These are phyloP conservation scores for Daboia siamensis DNA, from an alignment of 2,113 vertebrate species.

Conservation along the genomic window DNA sequence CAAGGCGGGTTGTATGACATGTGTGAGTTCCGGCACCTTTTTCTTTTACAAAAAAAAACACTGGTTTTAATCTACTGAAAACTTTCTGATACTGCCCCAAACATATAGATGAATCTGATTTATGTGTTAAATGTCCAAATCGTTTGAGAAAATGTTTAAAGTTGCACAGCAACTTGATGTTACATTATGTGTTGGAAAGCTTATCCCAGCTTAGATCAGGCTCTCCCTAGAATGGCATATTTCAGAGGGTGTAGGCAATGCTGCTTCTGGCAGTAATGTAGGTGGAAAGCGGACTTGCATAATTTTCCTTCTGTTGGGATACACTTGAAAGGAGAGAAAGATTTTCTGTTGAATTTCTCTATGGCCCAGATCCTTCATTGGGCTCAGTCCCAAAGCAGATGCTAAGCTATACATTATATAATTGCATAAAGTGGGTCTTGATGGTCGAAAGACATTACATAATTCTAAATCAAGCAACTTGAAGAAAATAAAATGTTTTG, in stretches of 20 bases:
- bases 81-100: neutral
- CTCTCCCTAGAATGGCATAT: constrained; percentile 19
- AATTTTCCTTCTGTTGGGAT: neutral
- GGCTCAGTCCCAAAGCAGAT: neutral
- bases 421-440: neutral
- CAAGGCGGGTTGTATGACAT: no score
- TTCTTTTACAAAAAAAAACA: no score
- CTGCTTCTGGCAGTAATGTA: constrained; percentile 1
- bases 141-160: neutral
- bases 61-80: neutral
- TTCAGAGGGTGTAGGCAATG: constrained; percentile 19
- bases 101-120: neutral
- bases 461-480: neutral
- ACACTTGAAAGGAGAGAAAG: neutral
- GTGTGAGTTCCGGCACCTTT: no score
- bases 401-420: neutral
- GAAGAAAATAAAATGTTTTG: neutral
- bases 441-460: neutral
- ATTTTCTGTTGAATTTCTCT: neutral
- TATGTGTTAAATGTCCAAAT: neutral
- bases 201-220: constrained; percentile 11
- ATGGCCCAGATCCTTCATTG: neutral
- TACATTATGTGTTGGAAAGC: neutral
- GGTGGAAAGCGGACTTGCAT: neutral
- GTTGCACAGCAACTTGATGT: neutral